Conservation (phyloP, 2,888 invertebrate species). For the Drosophila borborema region DNA sequence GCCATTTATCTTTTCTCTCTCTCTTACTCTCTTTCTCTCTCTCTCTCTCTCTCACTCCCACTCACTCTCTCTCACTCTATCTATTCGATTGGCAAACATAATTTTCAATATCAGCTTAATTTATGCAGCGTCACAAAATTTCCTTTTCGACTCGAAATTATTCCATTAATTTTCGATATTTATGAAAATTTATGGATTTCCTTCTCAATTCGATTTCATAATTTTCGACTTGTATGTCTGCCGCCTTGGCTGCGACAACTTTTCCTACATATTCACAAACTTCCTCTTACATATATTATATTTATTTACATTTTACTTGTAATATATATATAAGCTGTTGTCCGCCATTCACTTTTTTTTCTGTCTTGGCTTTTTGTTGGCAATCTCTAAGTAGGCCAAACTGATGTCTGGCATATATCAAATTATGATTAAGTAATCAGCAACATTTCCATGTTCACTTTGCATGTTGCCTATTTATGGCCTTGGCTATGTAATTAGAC, state of each 20-base stretch:
- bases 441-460: too few species aligned
- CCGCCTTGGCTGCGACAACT: not conserved
- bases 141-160: constrained; percentile 16
- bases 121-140: constrained; percentile 70
- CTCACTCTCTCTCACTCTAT: not conserved
- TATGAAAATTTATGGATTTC: constrained; percentile 25
- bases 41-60: not conserved
- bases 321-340: not conserved
- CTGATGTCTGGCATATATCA: not conserved
- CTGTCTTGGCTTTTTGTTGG: not conserved
- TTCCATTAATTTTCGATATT: constrained; percentile 17
- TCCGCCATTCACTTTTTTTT: not conserved
- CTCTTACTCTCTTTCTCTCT: not conserved
- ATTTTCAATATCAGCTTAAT: constrained; percentile 70
- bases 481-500: too few species aligned
- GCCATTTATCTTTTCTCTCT: constrained; percentile 18
- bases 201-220: not conserved
- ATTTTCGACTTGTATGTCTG: not conserved
- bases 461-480: too few species aligned
- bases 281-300: not conserved
- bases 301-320: not conserved
- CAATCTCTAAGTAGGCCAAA: not conserved
- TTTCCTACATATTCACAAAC: not conserved
- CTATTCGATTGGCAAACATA: constrained; percentile 41
- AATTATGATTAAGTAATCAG: not conserved